Evolutionary conservation across 2,888 invertebrate species (phyloP).

Genomic region (Stenurella melanura): DNA sequence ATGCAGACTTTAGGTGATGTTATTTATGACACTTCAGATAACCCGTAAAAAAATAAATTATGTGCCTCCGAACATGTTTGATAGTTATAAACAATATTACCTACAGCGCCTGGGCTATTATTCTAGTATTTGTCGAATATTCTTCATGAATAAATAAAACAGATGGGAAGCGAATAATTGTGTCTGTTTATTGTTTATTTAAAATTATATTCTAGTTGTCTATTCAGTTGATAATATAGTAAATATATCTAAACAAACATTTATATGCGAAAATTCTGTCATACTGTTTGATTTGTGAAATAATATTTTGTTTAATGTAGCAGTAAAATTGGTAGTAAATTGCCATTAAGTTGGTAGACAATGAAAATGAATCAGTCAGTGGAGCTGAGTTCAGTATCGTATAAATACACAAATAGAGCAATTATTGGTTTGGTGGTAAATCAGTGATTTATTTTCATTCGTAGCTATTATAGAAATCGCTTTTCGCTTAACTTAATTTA

Average conservation of each 20-base stretch:
- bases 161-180: no score
- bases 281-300: conserved; percentile 6
- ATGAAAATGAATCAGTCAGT: conserved; percentile 36
- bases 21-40: no score
- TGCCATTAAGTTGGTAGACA: conserved; percentile 28
- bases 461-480: conserved; percentile 61
- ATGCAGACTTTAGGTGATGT: no score
- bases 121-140: no score
- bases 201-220: background rate
- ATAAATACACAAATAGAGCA: conserved; percentile 52
- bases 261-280: conserved; percentile 12
- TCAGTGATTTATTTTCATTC: conserved; percentile 55
- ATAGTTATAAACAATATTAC: no score
- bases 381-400: conserved; percentile 26
- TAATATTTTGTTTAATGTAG: conserved; percentile 33
- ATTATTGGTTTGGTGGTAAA: conserved; percentile 53
- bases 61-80: no score
- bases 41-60: no score
- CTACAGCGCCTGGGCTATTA: no score
- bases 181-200: background rate
- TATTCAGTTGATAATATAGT: background rate
- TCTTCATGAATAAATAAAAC: no score
- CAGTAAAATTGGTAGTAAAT: conserved; percentile 23
- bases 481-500: conserved; percentile 69
- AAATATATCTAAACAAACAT: conserved; percentile 3